phyloP scores from a whole-genome alignment of 2,113 vertebrate genomes.

The Octodon degus region DNA sequence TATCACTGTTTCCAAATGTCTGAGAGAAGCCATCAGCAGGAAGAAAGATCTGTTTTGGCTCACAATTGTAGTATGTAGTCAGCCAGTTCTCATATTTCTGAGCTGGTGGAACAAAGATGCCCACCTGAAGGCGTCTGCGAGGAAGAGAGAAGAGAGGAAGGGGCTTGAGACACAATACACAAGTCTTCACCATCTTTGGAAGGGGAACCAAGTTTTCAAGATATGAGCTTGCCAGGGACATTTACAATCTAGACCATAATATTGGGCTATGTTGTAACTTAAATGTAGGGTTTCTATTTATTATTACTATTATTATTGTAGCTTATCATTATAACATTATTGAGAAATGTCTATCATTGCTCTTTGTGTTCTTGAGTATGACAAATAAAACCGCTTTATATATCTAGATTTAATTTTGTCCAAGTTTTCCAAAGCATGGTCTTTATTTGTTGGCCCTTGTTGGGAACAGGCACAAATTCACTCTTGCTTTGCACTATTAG shows the following conservation, averaged over 20 bases:
- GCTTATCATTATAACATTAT: neutral
- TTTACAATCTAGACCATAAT: neutral
- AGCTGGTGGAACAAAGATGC: neutral
- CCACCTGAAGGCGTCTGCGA: no score
- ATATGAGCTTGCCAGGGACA: neutral
- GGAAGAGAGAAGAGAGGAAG: neutral
- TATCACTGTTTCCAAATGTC: neutral
- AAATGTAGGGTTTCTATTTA: neutral
- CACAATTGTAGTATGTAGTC: neutral
- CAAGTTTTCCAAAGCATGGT: neutral
- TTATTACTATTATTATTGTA: neutral
- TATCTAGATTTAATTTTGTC: neutral
- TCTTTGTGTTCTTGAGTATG: slow-evolving; percentile 22
- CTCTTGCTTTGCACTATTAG: neutral
- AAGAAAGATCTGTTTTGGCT: neutral
- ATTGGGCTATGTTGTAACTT: neutral
- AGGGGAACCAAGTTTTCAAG: neutral
- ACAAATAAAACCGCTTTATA: neutral
- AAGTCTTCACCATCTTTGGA: neutral
- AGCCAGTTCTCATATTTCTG: neutral
- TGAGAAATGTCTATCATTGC: neutral
- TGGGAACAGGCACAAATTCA: neutral
- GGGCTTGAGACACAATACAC: neutral
- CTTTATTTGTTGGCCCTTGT: neutral
- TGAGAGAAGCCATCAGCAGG: neutral